Conservation (phyloP, 2,888 invertebrate species). For the Machimus rusticus region DNA sequence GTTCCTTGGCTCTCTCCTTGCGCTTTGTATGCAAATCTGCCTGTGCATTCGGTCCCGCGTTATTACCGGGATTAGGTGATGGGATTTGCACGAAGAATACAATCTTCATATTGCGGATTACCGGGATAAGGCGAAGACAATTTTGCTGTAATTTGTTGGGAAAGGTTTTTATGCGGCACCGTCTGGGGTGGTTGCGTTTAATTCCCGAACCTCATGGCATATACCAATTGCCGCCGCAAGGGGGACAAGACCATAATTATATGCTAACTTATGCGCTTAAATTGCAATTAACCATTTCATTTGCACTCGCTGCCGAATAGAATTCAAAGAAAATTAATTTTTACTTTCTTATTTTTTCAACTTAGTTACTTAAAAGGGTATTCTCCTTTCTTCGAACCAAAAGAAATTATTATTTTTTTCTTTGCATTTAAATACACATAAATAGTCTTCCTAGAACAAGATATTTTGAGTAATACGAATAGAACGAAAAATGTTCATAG, state of each 20-base stretch:
- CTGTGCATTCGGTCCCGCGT: conserved; percentile 12
- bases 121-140: conserved; percentile 34
- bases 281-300: background rate
- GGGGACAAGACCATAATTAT: background rate
- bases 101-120: conserved; percentile 39
- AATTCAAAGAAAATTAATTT: background rate
- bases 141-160: conserved; percentile 34
- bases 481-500: too few species aligned
- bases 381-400: background rate
- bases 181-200: background rate
- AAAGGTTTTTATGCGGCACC: background rate
- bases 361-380: background rate
- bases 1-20: conserved; percentile 36
- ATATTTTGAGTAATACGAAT: too few species aligned
- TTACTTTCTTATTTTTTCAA: background rate
- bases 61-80: conserved; percentile 32
- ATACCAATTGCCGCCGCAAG: background rate
- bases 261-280: background rate
- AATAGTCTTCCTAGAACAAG: too few species aligned
- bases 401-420: too few species aligned
- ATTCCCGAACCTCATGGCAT: background rate
- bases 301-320: background rate
- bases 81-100: conserved; percentile 33
- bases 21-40: conserved; percentile 36
- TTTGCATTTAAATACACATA: too few species aligned